phyloP scores from a whole-genome alignment of 2,113 vertebrate species.

The Pollachius pollachius region DNA sequence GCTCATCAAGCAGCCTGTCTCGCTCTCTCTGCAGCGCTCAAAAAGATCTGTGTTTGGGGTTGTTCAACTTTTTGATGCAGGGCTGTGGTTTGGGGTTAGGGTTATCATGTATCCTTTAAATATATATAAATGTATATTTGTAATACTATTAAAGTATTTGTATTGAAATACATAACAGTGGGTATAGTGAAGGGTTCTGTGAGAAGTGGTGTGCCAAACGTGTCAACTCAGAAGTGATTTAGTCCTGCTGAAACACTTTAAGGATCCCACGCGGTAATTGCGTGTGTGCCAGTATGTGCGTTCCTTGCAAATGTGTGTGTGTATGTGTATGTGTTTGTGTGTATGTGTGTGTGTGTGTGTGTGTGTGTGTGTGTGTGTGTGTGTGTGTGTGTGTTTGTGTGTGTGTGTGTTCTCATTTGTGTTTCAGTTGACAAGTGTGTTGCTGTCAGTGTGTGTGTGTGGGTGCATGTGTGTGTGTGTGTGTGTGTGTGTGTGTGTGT shows the following conservation, averaged over 20 bases:
- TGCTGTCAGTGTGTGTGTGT: conserved; percentile 24
- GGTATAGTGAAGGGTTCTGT: conserved; percentile 74
- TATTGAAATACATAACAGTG: conserved; percentile 69
- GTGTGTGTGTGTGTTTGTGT: conserved; percentile 26
- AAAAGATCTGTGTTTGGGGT: conserved; percentile 61
- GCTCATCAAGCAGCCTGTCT: no score
- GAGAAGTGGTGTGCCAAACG: conserved; percentile 78
- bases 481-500: conserved; percentile 17
- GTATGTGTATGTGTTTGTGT: conserved; percentile 22
- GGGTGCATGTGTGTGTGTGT: conserved; percentile 36
- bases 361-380: conserved; percentile 12
- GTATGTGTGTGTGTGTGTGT: conserved; percentile 26
- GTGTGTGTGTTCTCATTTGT: conserved; percentile 14
- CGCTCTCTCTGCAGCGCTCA: conserved; percentile 95
- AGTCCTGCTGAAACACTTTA: conserved; percentile 77
- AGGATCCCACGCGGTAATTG: conserved; percentile 73
- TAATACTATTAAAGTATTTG: no score
- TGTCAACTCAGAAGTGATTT: conserved; percentile 80
- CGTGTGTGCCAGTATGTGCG: conserved; percentile 30
- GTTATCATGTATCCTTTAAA: conserved; percentile 75
- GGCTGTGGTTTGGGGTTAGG: conserved; percentile 35
- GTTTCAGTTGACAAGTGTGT: conserved; percentile 28
- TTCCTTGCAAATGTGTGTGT: conserved; percentile 1
- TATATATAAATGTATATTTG: no score
- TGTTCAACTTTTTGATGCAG: conserved; percentile 11